Percentiles rank a stretch among this genome's conserved stretches.
These are phyloP conservation scores for Drosophila sp. DNA, from an alignment of 1,140 invertebrate genomes.

Conservation along the genomic window DNA sequence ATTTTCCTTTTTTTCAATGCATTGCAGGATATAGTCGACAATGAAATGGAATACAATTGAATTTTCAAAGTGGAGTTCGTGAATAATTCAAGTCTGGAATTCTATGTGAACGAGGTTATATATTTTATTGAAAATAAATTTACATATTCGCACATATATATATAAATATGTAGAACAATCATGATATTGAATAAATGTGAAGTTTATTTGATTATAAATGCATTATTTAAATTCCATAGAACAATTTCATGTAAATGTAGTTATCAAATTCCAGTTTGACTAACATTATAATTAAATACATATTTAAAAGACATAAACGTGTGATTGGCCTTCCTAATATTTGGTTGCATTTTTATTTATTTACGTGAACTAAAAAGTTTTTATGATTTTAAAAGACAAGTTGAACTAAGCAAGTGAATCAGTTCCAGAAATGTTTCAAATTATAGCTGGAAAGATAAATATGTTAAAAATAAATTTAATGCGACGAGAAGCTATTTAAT, in stretches of 20 bases:
- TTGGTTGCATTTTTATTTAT: no score
- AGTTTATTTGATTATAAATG: conserved; percentile 29
- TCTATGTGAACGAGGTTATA: conserved; percentile 2
- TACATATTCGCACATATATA: not conserved
- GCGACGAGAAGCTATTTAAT: no score
- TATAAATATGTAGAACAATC: not conserved
- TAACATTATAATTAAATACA: no score
- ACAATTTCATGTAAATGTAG: not conserved
- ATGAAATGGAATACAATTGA: conserved; percentile 45
- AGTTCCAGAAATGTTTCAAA: no score
- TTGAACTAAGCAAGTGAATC: no score
- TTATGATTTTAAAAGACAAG: no score
- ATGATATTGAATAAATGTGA: conserved; percentile 24
- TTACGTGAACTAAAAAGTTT: no score
- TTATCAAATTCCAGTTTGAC: not conserved
- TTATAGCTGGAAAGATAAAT: no score
- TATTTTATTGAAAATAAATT: not conserved
- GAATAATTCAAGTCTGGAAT: conserved; percentile 30
- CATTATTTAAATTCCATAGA: not conserved
- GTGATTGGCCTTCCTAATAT: no score
- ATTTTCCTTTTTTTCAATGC: conserved; percentile 65
- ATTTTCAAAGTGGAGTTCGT: conserved; percentile 35
- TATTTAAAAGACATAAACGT: no score
- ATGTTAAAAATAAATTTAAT: no score
- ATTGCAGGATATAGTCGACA: conserved; percentile 17